Percentiles rank a stretch among this genome's conserved stretches.
phyloP scores from a whole-genome alignment of 2,113 vertebrate species.

The Butorides virescens region DNA sequence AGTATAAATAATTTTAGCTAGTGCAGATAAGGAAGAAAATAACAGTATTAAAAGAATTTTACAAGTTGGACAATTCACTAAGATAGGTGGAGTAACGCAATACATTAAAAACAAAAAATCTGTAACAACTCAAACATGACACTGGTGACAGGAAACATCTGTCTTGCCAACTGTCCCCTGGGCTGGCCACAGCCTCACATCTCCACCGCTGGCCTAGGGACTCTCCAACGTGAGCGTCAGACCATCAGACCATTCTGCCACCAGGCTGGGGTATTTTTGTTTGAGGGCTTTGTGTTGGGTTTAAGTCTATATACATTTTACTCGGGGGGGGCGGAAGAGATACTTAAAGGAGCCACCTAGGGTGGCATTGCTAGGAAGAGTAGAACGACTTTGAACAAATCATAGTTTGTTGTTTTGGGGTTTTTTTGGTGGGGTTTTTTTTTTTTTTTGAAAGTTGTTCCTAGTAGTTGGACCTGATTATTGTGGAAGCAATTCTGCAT shows the following conservation, averaged over 20 bases:
- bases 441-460: neutral
- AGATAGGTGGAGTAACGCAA: conserved; percentile 73
- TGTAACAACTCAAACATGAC: conserved; percentile 49
- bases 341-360: neutral
- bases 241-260: neutral
- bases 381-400: neutral
- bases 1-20: conserved; percentile 76
- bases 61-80: conserved; percentile 60
- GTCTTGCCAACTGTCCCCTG: conserved; percentile 3
- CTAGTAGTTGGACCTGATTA: neutral
- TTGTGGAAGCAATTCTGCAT: neutral
- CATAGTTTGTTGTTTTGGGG: too few relatives aligned
- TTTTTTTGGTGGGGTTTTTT: neutral
- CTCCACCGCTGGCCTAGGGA: neutral
- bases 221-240: neutral
- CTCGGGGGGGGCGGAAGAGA: neutral
- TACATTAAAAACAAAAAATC: conserved; percentile 29
- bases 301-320: neutral
- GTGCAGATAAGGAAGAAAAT: conserved; percentile 68
- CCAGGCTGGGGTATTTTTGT: neutral
- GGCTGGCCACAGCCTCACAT: neutral
- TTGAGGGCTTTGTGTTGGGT: neutral
- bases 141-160: conserved; percentile 71
- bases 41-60: conserved; percentile 74
- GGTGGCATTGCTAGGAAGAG: neutral